These are phyloP conservation scores for Nasua narica DNA, from an alignment of 2,797 vertebrate species.

Conservation along the genomic window DNA sequence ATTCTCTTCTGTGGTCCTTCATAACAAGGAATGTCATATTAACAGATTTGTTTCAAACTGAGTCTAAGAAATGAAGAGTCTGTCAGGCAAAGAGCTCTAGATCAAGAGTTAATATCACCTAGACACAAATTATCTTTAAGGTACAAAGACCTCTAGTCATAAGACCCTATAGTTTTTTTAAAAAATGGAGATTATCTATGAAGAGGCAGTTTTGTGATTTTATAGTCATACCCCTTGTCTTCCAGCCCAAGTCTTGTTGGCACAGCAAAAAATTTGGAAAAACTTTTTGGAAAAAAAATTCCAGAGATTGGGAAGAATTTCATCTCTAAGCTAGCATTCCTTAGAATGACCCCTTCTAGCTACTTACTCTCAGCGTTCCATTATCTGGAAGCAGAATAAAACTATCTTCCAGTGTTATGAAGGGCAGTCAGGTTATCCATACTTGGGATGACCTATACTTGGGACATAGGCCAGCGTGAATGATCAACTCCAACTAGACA, in stretches of 20 bases:
- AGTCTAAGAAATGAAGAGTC: neutral
- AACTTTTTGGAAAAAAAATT: neutral
- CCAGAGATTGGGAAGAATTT: neutral
- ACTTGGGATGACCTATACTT: neutral
- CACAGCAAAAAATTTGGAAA: neutral
- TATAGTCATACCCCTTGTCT: neutral
- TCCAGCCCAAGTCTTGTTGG: neutral
- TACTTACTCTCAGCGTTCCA: neutral
- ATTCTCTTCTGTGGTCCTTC: neutral
- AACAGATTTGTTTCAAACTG: neutral
- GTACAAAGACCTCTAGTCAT: neutral
- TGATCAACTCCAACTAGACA: neutral
- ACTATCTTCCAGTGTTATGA: neutral
- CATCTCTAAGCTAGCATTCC: neutral
- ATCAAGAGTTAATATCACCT: neutral
- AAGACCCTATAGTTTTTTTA: neutral
- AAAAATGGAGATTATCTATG: neutral
- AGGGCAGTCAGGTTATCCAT: neutral
- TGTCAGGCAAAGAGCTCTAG: neutral
- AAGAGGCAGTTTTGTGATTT: neutral
- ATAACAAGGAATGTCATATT: neutral
- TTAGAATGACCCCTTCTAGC: neutral
- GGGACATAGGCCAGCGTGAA: neutral
- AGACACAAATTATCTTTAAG: neutral
- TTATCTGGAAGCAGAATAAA: neutral